Conservation (phyloP, 2,113 vertebrate genomes). For the Brachionichthys hirsutus region DNA sequence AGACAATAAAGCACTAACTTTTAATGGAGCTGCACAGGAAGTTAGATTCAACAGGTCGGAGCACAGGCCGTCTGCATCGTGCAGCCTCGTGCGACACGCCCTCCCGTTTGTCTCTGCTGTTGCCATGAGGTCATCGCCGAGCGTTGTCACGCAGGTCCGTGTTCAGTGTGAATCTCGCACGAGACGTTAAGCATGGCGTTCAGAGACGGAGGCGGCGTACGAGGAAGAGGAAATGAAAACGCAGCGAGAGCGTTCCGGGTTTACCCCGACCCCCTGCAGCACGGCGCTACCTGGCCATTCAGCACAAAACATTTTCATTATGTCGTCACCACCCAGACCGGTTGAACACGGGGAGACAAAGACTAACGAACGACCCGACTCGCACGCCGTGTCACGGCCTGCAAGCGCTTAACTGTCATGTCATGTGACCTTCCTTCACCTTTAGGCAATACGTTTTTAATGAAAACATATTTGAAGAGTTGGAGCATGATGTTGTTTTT, state of each 20-base stretch:
- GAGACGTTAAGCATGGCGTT: neutral
- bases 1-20: no score
- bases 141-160: constrained; percentile 29
- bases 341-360: constrained; percentile 29
- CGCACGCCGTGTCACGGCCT: constrained; percentile 16
- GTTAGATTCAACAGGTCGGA: constrained; percentile 48
- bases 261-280: constrained; percentile 25
- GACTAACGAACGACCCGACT: constrained; percentile 23
- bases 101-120: constrained; percentile 60
- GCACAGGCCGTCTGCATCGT: constrained; percentile 25
- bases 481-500: neutral
- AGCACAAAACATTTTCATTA: constrained; percentile 35
- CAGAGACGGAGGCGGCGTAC: neutral
- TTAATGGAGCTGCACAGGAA: neutral
- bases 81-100: constrained; percentile 58
- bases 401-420: constrained; percentile 18
- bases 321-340: constrained; percentile 37
- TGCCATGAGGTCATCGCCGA: constrained; percentile 64
- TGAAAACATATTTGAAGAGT: neutral
- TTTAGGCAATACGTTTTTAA: constrained; percentile 1
- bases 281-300: neutral
- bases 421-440: neutral
- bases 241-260: constrained; percentile 1
- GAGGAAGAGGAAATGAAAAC: constrained; percentile 32
- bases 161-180: constrained; percentile 47